A percentile compares a stretch with the other conserved stretches of the same genome.
Evolutionary conservation across 2,888 invertebrate species (phyloP).

Genomic region (Margaritifera margaritifera): DNA sequence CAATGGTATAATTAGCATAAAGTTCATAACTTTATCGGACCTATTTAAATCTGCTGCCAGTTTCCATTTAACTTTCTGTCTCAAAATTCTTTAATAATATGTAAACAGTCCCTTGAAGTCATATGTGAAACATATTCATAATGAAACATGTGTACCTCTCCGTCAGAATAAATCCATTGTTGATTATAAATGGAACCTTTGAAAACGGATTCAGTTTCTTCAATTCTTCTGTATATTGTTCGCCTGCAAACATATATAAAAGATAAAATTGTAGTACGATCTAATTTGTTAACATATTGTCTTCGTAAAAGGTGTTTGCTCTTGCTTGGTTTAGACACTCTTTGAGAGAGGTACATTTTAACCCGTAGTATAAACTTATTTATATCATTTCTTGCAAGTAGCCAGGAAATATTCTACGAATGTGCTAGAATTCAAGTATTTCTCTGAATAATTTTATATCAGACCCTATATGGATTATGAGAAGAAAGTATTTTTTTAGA

Average conservation of each 20-base stretch:
- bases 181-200: conserved; percentile 80
- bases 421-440: too few relatives aligned
- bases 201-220: conserved; percentile 78
- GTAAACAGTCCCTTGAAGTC: too few relatives aligned
- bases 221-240: conserved; percentile 79
- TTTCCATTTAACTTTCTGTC: too few relatives aligned
- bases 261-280: background rate
- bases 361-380: too few relatives aligned
- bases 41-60: too few relatives aligned
- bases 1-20: too few relatives aligned
- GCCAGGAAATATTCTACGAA: too few relatives aligned
- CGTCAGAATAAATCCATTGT: conserved; percentile 80
- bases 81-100: background rate
- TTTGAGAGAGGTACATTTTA: background rate
- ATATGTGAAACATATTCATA: background rate
- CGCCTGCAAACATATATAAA: conserved; percentile 74
- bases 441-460: too few relatives aligned
- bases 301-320: background rate
- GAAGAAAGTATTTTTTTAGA: too few relatives aligned
- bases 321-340: background rate
- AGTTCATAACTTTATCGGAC: too few relatives aligned
- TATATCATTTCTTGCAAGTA: too few relatives aligned
- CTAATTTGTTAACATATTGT: background rate
- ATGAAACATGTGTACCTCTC: conserved; percentile 77
- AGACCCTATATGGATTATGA: too few relatives aligned